Base-by-base conservation (phyloP, 2,797 vertebrate genomes). In the Darevskia mixta region DNA sequence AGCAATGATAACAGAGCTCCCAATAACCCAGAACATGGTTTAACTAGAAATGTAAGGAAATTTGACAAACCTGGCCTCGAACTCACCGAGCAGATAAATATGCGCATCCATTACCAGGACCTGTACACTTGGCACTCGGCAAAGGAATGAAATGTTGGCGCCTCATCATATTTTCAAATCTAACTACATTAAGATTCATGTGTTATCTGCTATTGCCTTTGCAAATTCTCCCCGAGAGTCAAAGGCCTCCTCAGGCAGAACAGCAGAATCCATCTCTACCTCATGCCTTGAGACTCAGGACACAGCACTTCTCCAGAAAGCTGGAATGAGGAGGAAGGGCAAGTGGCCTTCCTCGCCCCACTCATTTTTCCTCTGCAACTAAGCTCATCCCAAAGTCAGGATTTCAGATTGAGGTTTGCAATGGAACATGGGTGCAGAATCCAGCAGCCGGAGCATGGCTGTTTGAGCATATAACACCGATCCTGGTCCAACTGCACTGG, bases 61-160 rank as follows among this genome's bases (percentile, higher is more conserved):
- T 92, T 84, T 94, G 94, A 96, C 95, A 95, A 94, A 94, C 81
- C 90, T 93, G 94, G 93, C 93, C 80, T 81, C 82, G 89, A 93
- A 95, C 94, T 92, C 93, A 95, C 91, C 87, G 92, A 94, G 87
- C 91, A 93, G 93, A 96, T 95, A 95, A 95, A 95, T 95, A 94
- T 91, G 89, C 88, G 92, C 93, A 95, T 95, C 94, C 91, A 95
- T 96, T 92, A 95, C 85, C 91, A 7, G 91, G 87, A 90, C 58
- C 82, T 87, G 91, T 91, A n/a, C 90, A 89, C 92, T 93, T 45
- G 66, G 89, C 83, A 81, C 89, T 81, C 88, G 83, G 88, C 81
- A 86, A 83, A 83, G 9, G 89, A 89, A 49, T 71, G 41, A 89
- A 87, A 78, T 86, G 87, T 86, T 90, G 76, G 76, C 86, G 82